Evolutionary conservation across 64 coral and sea anemone species (phyloP).

Genomic region (Pocillopora damicornis): DNA sequence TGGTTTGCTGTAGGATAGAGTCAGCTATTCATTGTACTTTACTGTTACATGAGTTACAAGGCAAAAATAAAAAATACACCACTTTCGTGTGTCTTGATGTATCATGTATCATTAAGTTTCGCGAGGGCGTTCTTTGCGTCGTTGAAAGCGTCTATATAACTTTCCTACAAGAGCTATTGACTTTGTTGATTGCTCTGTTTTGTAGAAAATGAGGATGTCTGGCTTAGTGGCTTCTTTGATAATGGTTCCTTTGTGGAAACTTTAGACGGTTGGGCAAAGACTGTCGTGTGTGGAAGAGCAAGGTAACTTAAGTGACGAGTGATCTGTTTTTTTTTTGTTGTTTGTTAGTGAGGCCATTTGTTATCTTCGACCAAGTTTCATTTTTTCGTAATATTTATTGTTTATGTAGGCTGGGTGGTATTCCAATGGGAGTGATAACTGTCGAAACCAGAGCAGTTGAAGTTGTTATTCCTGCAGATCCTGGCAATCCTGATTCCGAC

Average conservation of each 20-base stretch:
- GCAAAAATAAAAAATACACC: too few relatives aligned
- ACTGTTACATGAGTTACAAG: too few relatives aligned
- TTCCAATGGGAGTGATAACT: slow-evolving; percentile 95
- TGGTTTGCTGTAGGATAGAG: too few relatives aligned
- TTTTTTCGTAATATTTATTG: neutral
- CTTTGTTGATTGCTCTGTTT: neutral
- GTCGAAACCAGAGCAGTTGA: slow-evolving; percentile 96
- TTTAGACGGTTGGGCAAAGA: slow-evolving; percentile 90
- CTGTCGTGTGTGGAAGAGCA: slow-evolving; percentile 92
- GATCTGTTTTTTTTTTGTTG: too few relatives aligned
- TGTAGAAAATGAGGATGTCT: slow-evolving; percentile 54
- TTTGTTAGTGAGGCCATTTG: neutral
- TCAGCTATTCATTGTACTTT: too few relatives aligned
- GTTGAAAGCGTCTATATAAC: too few relatives aligned
- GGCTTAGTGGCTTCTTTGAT: slow-evolving; percentile 95
- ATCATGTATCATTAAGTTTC: too few relatives aligned
- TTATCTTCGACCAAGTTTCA: neutral
- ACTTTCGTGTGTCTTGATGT: too few relatives aligned
- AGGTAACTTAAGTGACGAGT: slow-evolving; percentile 41
- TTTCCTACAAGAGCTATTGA: neutral
- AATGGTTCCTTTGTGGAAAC: slow-evolving; percentile 87
- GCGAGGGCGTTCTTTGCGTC: too few relatives aligned
- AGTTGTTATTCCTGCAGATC: slow-evolving; percentile 93
- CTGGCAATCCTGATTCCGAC: slow-evolving; percentile 90
- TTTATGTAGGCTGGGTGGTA: slow-evolving; percentile 65